These are phyloP conservation scores for Nothobranchius furzeri DNA, from an alignment of 2,113 vertebrate genomes.

Conservation along the genomic window DNA sequence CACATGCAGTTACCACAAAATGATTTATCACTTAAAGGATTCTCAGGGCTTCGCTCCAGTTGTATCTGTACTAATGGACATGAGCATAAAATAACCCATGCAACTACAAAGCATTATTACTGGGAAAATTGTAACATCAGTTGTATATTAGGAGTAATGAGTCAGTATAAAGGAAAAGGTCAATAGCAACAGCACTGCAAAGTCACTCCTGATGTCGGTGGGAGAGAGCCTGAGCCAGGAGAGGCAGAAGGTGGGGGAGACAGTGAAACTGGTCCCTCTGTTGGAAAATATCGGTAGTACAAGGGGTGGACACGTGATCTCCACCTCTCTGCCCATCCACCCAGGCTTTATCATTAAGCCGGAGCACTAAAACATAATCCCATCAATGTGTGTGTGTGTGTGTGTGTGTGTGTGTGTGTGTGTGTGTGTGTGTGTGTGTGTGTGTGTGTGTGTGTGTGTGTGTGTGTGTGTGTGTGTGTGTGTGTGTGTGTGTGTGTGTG, in stretches of 20 bases:
- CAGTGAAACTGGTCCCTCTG: constrained; percentile 74
- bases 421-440: not conserved
- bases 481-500: no score
- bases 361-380: constrained; percentile 64
- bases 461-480: no score
- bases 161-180: not conserved
- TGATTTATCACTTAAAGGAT: no score
- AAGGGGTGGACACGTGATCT: constrained; percentile 48
- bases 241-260: constrained; percentile 34
- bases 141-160: not conserved
- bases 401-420: constrained; percentile 2
- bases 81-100: not conserved
- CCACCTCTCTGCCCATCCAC: constrained; percentile 25
- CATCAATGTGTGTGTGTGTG: constrained; percentile 17
- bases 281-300: constrained; percentile 70
- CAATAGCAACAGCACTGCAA: not conserved
- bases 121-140: not conserved
- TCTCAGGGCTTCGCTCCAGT: not conserved
- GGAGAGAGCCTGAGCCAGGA: constrained; percentile 5
- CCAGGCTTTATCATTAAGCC: constrained; percentile 52
- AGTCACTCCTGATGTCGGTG: constrained; percentile 1
- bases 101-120: not conserved
- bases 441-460: no score
- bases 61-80: not conserved
- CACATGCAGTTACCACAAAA: no score